Evolutionary conservation across 2,113 vertebrate genomes (phyloP).

Genomic region (Urocitellus parryii): DNA sequence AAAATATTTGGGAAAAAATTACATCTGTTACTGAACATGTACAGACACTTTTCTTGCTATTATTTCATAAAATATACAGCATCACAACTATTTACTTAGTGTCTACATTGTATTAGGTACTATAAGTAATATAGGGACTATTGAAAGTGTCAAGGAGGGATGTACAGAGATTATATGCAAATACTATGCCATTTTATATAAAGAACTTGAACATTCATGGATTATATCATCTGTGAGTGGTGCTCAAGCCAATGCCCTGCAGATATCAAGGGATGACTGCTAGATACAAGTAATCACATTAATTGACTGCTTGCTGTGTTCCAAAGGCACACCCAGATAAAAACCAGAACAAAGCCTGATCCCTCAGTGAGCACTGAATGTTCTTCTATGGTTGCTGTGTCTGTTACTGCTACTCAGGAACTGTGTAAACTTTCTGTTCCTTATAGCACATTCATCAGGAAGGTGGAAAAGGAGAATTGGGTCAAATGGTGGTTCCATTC

Average conservation of each 20-base stretch:
- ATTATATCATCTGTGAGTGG: background rate
- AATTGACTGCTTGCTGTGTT: background rate
- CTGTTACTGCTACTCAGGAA: background rate
- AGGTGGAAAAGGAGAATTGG: background rate
- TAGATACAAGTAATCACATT: background rate
- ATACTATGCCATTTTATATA: background rate
- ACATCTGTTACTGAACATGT: no score
- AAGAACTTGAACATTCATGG: background rate
- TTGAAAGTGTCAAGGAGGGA: background rate
- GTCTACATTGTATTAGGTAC: no score
- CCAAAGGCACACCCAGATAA: rapidly evolving
- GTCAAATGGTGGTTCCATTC: no score
- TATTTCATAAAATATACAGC: background rate
- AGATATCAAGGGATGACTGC: background rate
- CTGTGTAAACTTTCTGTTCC: background rate
- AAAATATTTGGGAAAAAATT: no score
- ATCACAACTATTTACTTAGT: background rate
- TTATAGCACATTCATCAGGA: background rate
- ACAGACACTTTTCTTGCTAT: background rate
- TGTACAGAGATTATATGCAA: background rate
- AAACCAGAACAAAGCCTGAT: background rate
- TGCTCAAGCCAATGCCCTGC: background rate
- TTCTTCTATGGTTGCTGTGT: background rate
- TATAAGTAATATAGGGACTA: background rate
- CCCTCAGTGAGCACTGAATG: background rate